Percentiles rank a stretch among this genome's conserved stretches.
These are phyloP conservation scores for Danio jaintianensis DNA, from an alignment of 2,797 vertebrate genomes.

Conservation along the genomic window DNA sequence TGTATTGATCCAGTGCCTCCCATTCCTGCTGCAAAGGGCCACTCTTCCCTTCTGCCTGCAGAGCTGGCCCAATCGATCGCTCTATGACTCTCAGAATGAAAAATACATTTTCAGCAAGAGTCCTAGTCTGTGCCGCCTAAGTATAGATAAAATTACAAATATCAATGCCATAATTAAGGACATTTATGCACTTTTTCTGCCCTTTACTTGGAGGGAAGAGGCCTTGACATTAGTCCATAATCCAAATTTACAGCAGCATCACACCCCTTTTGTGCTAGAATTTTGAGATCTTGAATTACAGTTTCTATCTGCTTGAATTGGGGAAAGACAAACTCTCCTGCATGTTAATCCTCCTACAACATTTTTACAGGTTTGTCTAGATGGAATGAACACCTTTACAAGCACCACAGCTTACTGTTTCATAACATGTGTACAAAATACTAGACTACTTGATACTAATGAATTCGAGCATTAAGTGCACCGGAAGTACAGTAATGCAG, in stretches of 20 bases:
- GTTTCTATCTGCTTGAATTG: neutral
- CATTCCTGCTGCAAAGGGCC: constrained; percentile 30
- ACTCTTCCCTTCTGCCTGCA: constrained; percentile 48
- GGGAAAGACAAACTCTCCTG: too few relatives aligned
- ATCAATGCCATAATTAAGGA: neutral
- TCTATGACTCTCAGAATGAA: constrained; percentile 46
- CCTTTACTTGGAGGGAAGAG: neutral
- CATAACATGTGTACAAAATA: too few relatives aligned
- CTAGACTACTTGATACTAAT: too few relatives aligned
- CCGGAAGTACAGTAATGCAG: too few relatives aligned
- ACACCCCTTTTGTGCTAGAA: neutral
- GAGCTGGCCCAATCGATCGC: constrained; percentile 49
- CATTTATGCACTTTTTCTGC: too few relatives aligned
- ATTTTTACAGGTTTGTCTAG: neutral
- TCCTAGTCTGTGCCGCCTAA: constrained; percentile 16
- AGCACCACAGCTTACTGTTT: neutral
- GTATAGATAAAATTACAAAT: constrained; percentile 10
- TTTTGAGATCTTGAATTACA: neutral
- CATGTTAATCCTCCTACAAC: too few relatives aligned
- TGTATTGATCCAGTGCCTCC: constrained; percentile 58
- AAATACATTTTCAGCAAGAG: constrained; percentile 54
- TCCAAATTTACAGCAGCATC: neutral
- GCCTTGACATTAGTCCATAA: neutral
- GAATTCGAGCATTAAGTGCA: too few relatives aligned
- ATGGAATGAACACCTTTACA: neutral